Conservation (phyloP, 2,113 vertebrate genomes). For the Eulacestoma nigropectus region DNA sequence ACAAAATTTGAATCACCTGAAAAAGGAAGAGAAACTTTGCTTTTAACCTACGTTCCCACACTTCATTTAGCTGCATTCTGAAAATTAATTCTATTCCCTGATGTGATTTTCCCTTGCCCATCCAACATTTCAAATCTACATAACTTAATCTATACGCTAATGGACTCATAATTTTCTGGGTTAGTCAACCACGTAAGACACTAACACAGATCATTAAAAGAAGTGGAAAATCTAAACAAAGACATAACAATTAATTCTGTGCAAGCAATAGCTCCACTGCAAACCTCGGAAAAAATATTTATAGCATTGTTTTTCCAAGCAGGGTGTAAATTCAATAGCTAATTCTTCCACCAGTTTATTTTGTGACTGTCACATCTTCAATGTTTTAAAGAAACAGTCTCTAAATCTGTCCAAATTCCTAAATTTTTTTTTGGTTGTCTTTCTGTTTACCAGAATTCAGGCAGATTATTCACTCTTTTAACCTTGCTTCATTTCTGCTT, state of each 20-base stretch:
- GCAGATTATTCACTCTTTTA: background rate
- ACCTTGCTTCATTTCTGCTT: background rate
- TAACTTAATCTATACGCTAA: slow-evolving; percentile 31
- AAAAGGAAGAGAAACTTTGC: background rate
- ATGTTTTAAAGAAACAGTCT: background rate
- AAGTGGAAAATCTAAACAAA: slow-evolving; percentile 48
- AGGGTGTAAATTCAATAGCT: background rate
- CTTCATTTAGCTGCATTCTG: background rate
- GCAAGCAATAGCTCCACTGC: background rate
- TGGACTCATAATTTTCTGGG: slow-evolving; percentile 48
- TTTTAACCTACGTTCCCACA: background rate
- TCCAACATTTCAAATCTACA: slow-evolving; percentile 23
- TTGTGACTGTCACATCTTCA: background rate
- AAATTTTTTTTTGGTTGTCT: fast-evolving
- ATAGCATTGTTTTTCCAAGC: background rate
- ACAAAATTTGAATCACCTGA: background rate
- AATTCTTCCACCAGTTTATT: background rate
- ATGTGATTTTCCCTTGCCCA: background rate
- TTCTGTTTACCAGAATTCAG: background rate
- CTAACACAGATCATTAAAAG: slow-evolving; percentile 30
- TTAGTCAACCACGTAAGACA: slow-evolving; percentile 44
- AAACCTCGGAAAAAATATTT: slow-evolving; percentile 12
- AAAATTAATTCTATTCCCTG: background rate
- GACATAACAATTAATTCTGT: slow-evolving; percentile 39
- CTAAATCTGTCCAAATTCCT: background rate